These are phyloP conservation scores for Clupea harengus DNA, from an alignment of 2,113 vertebrate species.

Conservation along the genomic window DNA sequence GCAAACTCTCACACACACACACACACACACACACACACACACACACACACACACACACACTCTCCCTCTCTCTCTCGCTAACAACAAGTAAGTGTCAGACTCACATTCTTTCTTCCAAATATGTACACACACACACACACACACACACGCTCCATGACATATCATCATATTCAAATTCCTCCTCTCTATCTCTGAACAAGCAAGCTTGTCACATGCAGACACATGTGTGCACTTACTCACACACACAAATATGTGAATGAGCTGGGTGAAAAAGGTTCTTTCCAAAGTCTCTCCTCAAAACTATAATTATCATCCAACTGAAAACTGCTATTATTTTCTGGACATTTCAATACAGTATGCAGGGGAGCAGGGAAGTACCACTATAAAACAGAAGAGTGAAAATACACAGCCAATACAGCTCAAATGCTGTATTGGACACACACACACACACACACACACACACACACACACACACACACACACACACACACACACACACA, in stretches of 20 bases:
- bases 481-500: neutral
- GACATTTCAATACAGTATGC: neutral
- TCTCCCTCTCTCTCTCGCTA: neutral
- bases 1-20: constrained; percentile 36
- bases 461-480: neutral
- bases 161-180: neutral
- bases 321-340: neutral
- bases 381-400: no score
- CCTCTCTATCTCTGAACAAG: neutral
- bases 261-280: neutral
- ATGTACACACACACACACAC: neutral
- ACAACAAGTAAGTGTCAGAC: neutral
- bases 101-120: no score
- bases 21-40: constrained; percentile 32
- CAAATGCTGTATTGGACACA: neutral
- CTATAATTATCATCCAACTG: constrained; percentile 2
- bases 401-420: no score
- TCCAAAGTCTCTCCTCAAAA: neutral
- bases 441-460: neutral
- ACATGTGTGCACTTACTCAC: neutral
- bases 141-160: neutral
- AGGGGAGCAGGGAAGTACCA: neutral
- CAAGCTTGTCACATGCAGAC: neutral
- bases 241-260: neutral
- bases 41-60: constrained; percentile 17